Conservation (phyloP, 2,888 invertebrate species). For the Yponomeuta plumbellus region DNA sequence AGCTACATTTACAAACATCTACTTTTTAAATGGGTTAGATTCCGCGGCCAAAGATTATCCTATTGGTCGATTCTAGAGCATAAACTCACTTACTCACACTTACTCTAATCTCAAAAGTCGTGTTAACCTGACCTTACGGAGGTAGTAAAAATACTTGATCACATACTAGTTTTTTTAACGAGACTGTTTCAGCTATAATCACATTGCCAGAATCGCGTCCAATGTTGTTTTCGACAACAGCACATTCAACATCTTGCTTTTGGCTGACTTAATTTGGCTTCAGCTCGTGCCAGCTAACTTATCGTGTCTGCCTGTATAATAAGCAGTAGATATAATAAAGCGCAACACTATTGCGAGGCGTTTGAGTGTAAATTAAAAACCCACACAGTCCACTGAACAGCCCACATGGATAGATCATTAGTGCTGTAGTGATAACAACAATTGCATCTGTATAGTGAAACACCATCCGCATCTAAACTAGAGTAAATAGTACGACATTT, state of each 20-base stretch:
- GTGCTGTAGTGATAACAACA: constrained; percentile 4
- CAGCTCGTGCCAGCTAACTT: constrained; percentile 12
- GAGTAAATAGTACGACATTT: no score
- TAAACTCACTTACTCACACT: no score
- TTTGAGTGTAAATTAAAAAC: constrained; percentile 1
- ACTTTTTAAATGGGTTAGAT: no score
- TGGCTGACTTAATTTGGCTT: not conserved
- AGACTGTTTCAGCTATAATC: no score
- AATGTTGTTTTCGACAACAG: not conserved
- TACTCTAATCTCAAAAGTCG: no score
- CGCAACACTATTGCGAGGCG: not conserved
- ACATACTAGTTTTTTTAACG: no score
- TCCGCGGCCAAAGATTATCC: no score
- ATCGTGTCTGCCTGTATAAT: not conserved
- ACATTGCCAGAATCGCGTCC: not conserved
- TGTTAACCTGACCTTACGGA: no score
- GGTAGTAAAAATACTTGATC: no score
- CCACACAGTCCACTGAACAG: not conserved
- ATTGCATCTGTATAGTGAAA: not conserved
- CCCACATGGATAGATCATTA: not conserved
- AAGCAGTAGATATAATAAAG: not conserved
- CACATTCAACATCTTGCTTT: not conserved
- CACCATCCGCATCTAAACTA: not conserved
- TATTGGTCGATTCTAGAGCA: no score
- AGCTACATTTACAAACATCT: no score